phyloP scores from a whole-genome alignment of 2,113 vertebrate species.

The Porphyrio hochstetteri region DNA sequence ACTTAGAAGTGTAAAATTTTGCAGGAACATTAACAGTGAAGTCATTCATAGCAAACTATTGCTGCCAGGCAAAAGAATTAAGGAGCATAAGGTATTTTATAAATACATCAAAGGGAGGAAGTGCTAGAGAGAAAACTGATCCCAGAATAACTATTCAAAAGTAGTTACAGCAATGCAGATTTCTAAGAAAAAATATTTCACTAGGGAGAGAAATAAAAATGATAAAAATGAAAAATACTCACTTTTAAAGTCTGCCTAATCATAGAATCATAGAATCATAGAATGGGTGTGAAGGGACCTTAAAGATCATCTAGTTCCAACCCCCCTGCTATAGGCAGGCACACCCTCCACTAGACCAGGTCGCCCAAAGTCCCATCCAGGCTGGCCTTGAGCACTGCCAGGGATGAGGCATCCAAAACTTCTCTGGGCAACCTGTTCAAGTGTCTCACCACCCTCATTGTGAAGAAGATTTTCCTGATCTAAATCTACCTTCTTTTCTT shows the following conservation, averaged over 20 bases:
- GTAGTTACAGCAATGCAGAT: background rate
- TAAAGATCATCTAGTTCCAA: too few species aligned
- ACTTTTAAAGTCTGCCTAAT: background rate
- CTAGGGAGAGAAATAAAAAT: background rate
- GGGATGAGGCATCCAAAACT: too few species aligned
- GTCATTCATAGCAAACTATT: slow-evolving; percentile 15
- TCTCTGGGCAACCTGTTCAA: too few species aligned
- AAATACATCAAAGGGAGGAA: slow-evolving; percentile 28
- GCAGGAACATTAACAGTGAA: slow-evolving; percentile 30
- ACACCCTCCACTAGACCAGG: too few species aligned
- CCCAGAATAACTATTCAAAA: background rate
- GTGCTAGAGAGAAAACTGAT: slow-evolving; percentile 11
- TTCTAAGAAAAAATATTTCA: background rate
- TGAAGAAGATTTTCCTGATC: too few species aligned
- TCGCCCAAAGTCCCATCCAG: too few species aligned
- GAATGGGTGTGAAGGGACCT: too few species aligned
- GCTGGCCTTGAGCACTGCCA: too few species aligned
- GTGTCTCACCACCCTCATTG: too few species aligned
- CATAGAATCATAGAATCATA: too few species aligned
- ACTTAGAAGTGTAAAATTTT: slow-evolving; percentile 40
- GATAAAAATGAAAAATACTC: background rate
- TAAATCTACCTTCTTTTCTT: too few species aligned
- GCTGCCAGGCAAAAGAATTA: slow-evolving; percentile 40
- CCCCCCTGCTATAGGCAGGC: too few species aligned
- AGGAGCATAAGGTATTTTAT: slow-evolving; percentile 47